These are phyloP conservation scores for Nomada lathburiana DNA, from an alignment of 2,888 invertebrate genomes.

Conservation along the genomic window DNA sequence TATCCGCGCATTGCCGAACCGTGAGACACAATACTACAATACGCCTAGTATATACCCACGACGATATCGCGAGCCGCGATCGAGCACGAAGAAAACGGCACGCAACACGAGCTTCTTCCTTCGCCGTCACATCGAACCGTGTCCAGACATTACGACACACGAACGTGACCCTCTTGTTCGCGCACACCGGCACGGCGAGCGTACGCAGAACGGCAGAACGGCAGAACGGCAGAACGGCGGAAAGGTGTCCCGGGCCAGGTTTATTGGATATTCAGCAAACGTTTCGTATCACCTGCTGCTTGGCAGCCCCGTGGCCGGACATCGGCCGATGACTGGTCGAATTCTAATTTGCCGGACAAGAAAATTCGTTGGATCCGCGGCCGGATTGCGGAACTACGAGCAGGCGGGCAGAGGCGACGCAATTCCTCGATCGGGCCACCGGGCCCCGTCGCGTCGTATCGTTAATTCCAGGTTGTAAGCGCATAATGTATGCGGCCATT, in stretches of 20 bases:
- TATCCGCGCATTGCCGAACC: conserved; percentile 29
- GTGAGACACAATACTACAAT: conserved; percentile 8
- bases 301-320: conserved; percentile 43
- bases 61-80: conserved; percentile 34
- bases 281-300: conserved; percentile 78
- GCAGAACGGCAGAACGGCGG: no score
- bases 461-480: conserved; percentile 65
- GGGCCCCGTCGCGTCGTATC: conserved; percentile 48
- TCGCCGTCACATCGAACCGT: conserved; percentile 33
- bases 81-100: conserved; percentile 35
- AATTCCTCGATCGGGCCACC: conserved; percentile 46
- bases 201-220: no score
- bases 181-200: not conserved
- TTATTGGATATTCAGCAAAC: conserved; percentile 66
- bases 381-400: conserved; percentile 46
- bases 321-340: conserved; percentile 62
- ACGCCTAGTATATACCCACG: no score
- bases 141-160: conserved; percentile 41
- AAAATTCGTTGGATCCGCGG: conserved; percentile 60
- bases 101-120: conserved; percentile 48
- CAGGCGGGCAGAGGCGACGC: not conserved
- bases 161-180: not conserved
- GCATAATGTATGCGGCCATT: conserved; percentile 67
- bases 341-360: conserved; percentile 73
- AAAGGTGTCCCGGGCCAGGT: conserved; percentile 31